Evolutionary conservation across 2,113 vertebrate species (phyloP), one percentile per base, ranked within the genome.

Genomic region (Centropristis striata): DNA sequence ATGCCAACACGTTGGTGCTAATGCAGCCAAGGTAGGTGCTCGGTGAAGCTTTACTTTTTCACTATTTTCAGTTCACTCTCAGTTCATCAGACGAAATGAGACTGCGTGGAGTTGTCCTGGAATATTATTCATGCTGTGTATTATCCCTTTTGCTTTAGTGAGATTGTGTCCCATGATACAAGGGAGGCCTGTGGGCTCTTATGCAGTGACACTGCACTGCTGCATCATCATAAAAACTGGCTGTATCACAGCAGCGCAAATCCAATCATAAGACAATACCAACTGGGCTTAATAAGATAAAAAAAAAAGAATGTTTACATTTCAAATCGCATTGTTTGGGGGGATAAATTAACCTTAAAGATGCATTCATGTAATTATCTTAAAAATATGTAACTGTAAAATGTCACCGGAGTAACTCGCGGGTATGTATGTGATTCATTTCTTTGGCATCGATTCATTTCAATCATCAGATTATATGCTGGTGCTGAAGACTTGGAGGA

Each of bases 391-490:
- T 51, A 20, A 64, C 15, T 46, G 23, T 68, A 16, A 57, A 53
- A 76, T 67, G 42, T 64, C 25, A 15, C 15, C 46, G 41, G 3
- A 44, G 58, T 61, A 66, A 71, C 59, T 75, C 32, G 42, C 0
- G 25, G 69, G 51, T 39, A 37, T 20, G 64, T 23, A 32, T 23
- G 49, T 15, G 44, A 42, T 73, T 81, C 4, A 58, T 67, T 53
- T 71, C 47, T 71, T 70, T 58, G 6, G 46, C 58, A 70, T 72
- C 11, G 44, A 66, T 73, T 78, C 27, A 81, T 83, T 78, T 76
- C 51, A 85, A 54, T 71, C 79, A 86, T 86, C 65, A 80, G 61
- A 78, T 81, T 88, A 66, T 69, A 80, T 73, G 78, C 73, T 75
- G 49, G 28, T 67, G 44, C 53, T 73, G 61, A 86, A 80, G 51